These are phyloP conservation scores for Pycnonotus jocosus DNA, from an alignment of 2,113 vertebrate genomes.

Conservation along the genomic window DNA sequence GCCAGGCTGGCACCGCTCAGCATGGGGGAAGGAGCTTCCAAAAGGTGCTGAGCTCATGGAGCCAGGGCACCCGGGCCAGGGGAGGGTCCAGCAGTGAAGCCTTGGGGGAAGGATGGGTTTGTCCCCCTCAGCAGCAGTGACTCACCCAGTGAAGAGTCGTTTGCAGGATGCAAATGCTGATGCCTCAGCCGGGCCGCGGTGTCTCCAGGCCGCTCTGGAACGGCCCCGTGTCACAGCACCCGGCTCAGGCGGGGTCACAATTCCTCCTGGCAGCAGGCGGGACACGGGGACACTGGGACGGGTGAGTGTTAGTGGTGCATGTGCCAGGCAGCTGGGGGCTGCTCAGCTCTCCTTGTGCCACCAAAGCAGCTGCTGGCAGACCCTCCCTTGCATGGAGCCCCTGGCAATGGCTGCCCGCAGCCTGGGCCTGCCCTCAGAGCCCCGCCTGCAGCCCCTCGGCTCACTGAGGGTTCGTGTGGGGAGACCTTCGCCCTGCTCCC, in stretches of 20 bases:
- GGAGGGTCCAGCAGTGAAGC: background rate
- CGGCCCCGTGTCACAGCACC: background rate
- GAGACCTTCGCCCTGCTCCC: background rate
- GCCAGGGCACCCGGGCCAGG: too few species aligned
- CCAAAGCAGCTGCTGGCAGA: background rate
- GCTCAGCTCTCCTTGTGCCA: background rate
- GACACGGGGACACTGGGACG: background rate
- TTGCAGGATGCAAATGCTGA: background rate
- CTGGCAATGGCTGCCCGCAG: background rate
- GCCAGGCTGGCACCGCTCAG: rapidly evolving
- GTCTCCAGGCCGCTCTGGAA: background rate
- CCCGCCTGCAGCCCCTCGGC: background rate
- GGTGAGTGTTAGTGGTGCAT: background rate
- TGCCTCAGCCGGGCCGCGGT: background rate
- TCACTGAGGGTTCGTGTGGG: background rate
- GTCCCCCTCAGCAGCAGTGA: background rate
- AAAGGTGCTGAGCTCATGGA: background rate
- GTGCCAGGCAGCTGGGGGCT: background rate
- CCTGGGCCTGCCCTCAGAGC: background rate
- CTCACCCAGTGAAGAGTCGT: background rate
- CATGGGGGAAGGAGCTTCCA: background rate
- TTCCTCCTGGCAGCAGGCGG: background rate
- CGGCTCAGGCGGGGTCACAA: background rate
- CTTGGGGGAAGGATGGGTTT: background rate
- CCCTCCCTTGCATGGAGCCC: rapidly evolving